phyloP scores from a whole-genome alignment of 2,888 invertebrate genomes.

The Proisotoma minuta region DNA sequence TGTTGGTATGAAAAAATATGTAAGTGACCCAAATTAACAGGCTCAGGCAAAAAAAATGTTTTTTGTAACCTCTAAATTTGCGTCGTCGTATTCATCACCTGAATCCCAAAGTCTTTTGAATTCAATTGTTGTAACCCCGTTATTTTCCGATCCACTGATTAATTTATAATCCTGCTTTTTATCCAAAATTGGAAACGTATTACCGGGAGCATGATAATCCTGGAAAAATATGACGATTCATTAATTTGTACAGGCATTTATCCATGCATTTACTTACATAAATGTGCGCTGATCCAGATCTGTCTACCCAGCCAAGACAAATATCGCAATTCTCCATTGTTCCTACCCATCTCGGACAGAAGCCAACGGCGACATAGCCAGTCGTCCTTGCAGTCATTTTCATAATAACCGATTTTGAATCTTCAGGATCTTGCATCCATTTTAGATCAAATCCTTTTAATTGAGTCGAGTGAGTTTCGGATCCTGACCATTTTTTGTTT shows the following conservation, averaged over 20 bases:
- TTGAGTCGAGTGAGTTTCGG: conserved; percentile 9
- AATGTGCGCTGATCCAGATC: conserved; percentile 20
- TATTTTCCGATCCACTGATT: conserved; percentile 22
- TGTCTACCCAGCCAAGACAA: conserved; percentile 42
- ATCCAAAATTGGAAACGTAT: conserved; percentile 32
- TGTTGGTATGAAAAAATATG: conserved; percentile 10
- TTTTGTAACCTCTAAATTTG: conserved; percentile 29
- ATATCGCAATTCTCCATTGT: conserved; percentile 44
- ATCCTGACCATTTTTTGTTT: conserved; percentile 8
- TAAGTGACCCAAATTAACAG: not conserved
- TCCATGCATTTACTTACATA: conserved; percentile 14
- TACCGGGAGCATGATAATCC: conserved; percentile 40
- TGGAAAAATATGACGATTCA: conserved; percentile 8
- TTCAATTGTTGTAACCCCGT: conserved; percentile 33
- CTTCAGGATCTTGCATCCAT: conserved; percentile 26
- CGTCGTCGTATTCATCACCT: conserved; percentile 32
- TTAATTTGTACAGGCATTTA: not conserved
- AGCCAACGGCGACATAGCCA: conserved; percentile 43
- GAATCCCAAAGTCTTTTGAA: conserved; percentile 38
- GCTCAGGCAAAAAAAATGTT: not conserved
- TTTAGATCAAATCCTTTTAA: conserved; percentile 38
- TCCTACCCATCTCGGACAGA: conserved; percentile 39
- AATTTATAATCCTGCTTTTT: conserved; percentile 31
- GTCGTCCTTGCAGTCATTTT: conserved; percentile 37
- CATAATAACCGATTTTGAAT: conserved; percentile 30